Base-by-base conservation (phyloP, 2,888 invertebrate species). In the Archips crataeganus region DNA sequence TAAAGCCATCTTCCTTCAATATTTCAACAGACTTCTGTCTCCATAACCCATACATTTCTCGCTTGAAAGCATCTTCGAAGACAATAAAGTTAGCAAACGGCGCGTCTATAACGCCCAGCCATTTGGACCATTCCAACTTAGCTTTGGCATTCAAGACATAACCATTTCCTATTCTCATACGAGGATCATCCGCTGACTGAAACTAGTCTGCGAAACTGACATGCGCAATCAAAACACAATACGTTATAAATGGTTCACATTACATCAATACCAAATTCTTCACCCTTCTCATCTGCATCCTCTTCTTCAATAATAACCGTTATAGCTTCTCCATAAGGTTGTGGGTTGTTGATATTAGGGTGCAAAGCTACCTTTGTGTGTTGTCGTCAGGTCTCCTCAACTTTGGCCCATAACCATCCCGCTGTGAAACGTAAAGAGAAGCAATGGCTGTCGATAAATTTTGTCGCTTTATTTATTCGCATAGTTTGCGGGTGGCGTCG, bases 201-300 rank as follows among this genome's bases (percentile, higher is more conserved):
- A 88, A 89, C 92, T 89, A 90, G 81, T 83, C 88, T 86, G 85
- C 86, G 79, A 84, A 23, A 86, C 85, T 88, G 89, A 92, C 91
- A 85, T 87, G 80, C 82, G 84, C 91, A 90, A 94, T 94, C 94
- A 93, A 92, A 93, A 90, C 88, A 94, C 94, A 94, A 94, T 94
- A 92, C 92, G 88, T 92, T 93, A 93, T 93, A 90, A 90, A 94
- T 93, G 84, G 88, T 85, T 80, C 83, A 85, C 90, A 90, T 91
- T 91, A 91, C 82, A 80, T 76, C 79, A 77, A 69, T 71, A 75
- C 84, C 78, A 79, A 69, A 42, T 34, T 23, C 45, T 39, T 61
- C 36, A 72, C 32, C 72, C 62, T 11, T 66, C 74, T 47, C 57
- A 79, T 68, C 75, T 67, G 73, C 71, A 4, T 13, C n/a, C 34